These are phyloP conservation scores for Anthopleura xanthogrammica DNA, from an alignment of 92 coral and sea anemone species.

Conservation along the genomic window DNA sequence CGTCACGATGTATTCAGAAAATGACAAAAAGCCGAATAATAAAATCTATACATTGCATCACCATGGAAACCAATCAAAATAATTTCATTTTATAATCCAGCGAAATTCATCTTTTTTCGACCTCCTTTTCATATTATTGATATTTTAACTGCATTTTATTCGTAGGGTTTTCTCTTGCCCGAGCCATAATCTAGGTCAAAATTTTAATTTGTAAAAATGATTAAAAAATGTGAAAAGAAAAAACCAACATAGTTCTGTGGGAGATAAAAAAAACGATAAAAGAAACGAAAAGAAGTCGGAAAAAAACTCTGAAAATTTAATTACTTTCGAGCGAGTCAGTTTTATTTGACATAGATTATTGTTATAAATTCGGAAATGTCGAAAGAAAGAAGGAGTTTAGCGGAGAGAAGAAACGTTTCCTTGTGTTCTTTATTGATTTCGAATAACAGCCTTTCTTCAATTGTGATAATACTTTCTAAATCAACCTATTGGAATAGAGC, in stretches of 20 bases:
- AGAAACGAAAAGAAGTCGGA: no score
- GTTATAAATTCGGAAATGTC: not conserved
- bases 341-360: not conserved
- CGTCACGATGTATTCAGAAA: not conserved
- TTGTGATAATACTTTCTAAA: not conserved
- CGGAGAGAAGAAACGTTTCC: not conserved
- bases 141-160: no score
- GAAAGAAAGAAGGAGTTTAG: not conserved
- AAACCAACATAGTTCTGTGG: no score
- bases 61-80: not conserved
- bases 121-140: not conserved
- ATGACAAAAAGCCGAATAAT: not conserved
- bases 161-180: no score
- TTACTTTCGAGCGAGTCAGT: not conserved
- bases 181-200: no score
- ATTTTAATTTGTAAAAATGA: no score
- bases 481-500: not conserved
- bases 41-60: not conserved
- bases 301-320: no score
- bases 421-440: not conserved
- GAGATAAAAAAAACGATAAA: no score
- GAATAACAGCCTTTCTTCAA: not conserved
- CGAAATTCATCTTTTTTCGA: not conserved
- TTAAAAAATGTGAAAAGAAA: no score
- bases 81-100: not conserved